phyloP scores from a whole-genome alignment of 2,888 invertebrate genomes.

The Teinopalpus imperialis region DNA sequence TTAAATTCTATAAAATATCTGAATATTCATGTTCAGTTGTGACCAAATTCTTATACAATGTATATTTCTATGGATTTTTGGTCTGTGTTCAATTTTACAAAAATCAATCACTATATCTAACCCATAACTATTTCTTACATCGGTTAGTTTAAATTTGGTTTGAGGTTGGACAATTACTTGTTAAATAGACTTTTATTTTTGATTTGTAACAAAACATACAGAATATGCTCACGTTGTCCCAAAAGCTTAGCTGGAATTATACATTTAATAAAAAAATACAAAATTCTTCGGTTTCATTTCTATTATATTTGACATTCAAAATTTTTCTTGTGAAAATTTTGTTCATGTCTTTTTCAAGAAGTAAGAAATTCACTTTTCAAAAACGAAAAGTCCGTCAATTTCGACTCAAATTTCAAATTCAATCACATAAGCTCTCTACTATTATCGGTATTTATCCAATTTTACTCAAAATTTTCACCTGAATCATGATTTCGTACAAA shows the following conservation, averaged over 20 bases:
- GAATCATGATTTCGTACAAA: conserved; percentile 75
- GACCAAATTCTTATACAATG: too few relatives aligned
- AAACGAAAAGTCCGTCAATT: conserved; percentile 63
- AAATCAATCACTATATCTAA: too few relatives aligned
- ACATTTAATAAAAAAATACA: too few relatives aligned
- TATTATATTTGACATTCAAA: conserved; percentile 56
- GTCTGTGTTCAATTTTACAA: not conserved
- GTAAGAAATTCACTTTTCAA: conserved; percentile 64
- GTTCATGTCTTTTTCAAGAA: conserved; percentile 53
- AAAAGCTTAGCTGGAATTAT: too few relatives aligned
- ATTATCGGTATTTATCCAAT: conserved; percentile 39
- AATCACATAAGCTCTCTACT: conserved; percentile 52
- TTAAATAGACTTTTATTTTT: too few relatives aligned
- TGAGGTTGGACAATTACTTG: not conserved
- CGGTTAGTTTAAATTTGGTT: too few relatives aligned
- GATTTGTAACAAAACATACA: too few relatives aligned
- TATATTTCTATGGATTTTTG: not conserved
- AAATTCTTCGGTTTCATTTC: too few relatives aligned
- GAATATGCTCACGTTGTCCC: too few relatives aligned
- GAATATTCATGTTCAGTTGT: too few relatives aligned
- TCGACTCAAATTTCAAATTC: conserved; percentile 41
- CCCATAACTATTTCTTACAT: too few relatives aligned
- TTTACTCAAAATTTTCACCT: conserved; percentile 52
- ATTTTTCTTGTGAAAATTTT: conserved; percentile 71
- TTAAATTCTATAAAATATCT: too few relatives aligned